phyloP scores from a whole-genome alignment of 2,113 vertebrate species.

The Mixornis gularis region DNA sequence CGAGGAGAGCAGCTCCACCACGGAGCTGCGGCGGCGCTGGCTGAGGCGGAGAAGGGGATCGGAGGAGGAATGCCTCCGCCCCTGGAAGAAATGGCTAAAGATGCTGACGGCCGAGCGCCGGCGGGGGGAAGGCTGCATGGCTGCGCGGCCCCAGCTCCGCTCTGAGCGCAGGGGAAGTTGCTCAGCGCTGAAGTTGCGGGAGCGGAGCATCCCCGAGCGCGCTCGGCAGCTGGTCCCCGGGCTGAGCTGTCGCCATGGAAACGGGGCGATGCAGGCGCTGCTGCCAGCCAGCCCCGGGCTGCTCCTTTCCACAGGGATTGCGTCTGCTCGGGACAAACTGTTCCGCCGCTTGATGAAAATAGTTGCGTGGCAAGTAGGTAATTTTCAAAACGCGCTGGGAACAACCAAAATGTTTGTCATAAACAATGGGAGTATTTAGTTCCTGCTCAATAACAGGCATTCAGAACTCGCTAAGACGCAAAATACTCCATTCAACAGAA shows the following conservation, averaged over 20 bases:
- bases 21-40: constrained; percentile 71
- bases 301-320: constrained; percentile 43
- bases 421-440: constrained; percentile 28
- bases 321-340: constrained; percentile 53
- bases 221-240: constrained; percentile 70
- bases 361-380: constrained; percentile 54
- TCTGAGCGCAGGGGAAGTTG: neutral
- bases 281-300: constrained; percentile 60
- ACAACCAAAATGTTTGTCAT: neutral
- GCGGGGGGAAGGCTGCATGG: constrained; percentile 70
- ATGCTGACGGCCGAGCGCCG: constrained; percentile 62
- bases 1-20: constrained; percentile 75
- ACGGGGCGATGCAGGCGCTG: constrained; percentile 74
- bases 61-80: constrained; percentile 75
- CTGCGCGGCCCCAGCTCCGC: neutral
- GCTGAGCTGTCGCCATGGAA: constrained; percentile 82
- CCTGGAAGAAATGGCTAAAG: constrained; percentile 68
- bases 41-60: constrained; percentile 72
- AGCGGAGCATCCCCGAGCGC: constrained; percentile 53
- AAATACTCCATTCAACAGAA: neutral
- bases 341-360: constrained; percentile 20
- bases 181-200: constrained; percentile 49
- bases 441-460: neutral
- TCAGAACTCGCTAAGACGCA: neutral
- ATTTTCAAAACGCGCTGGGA: neutral